phyloP scores from a whole-genome alignment of 2,797 vertebrate species.

The Rhynchonycteris naso region DNA sequence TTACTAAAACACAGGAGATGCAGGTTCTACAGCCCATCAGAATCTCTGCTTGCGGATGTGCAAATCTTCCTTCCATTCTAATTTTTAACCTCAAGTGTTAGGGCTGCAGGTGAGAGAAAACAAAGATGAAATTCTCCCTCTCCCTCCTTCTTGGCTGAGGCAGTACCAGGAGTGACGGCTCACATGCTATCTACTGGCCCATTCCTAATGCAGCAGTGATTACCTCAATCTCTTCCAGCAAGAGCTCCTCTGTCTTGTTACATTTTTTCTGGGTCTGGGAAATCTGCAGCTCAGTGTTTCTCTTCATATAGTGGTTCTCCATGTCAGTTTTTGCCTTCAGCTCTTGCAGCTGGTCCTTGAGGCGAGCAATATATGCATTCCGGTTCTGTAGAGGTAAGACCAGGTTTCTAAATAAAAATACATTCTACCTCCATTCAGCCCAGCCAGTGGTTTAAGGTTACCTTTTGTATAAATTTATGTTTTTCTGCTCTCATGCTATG shows the following conservation, averaged over 20 bases:
- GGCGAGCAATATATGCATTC: slow-evolving; percentile 83
- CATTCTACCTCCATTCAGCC: background rate
- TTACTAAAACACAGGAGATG: background rate
- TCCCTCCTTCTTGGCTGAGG: background rate
- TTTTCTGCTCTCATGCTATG: background rate
- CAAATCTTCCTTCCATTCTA: background rate
- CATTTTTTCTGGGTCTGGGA: slow-evolving; percentile 86
- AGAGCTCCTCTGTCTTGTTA: slow-evolving; percentile 82
- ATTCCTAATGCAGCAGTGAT: background rate
- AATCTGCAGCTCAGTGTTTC: slow-evolving; percentile 85
- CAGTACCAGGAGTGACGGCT: background rate
- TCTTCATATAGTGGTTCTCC: slow-evolving; percentile 86
- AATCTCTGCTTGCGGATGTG: background rate
- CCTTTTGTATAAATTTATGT: background rate
- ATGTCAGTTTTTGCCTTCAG: slow-evolving; percentile 84
- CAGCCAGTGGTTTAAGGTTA: background rate
- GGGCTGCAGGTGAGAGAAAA: background rate
- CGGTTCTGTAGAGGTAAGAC: slow-evolving; percentile 82
- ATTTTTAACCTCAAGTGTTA: background rate
- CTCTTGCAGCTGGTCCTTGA: slow-evolving; percentile 86
- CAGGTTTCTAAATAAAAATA: slow-evolving; percentile 1
- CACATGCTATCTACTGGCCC: background rate
- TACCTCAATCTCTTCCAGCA: slow-evolving; percentile 88
- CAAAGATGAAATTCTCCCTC: background rate
- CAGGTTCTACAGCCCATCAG: background rate